A percentile compares a stretch with the other conserved stretches of the same genome.
phyloP scores from a whole-genome alignment of 2,113 vertebrate species.

The Gasterosteus aculeatus region DNA sequence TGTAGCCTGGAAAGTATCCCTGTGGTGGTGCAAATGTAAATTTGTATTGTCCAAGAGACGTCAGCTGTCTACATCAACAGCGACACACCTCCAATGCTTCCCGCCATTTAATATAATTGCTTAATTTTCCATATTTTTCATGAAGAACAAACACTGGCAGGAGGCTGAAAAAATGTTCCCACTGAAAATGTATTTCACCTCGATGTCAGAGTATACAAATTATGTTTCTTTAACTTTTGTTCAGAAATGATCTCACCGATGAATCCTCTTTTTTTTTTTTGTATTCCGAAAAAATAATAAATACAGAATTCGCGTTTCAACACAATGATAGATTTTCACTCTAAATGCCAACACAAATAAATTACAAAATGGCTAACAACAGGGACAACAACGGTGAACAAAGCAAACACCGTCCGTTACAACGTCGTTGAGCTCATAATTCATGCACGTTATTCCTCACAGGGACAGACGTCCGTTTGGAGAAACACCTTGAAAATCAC shows the following conservation, averaged over 20 bases:
- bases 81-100: neutral
- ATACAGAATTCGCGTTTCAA: neutral
- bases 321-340: neutral
- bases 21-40: neutral
- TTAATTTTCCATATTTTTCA: neutral
- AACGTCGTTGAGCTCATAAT: no score
- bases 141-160: no score
- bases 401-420: no score
- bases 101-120: neutral
- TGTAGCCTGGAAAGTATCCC: constrained; percentile 16
- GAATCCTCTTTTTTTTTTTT: neutral
- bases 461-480: neutral
- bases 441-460: no score
- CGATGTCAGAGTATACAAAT: no score
- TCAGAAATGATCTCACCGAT: neutral
- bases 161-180: neutral
- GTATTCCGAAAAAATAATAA: neutral
- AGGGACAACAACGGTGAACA: no score
- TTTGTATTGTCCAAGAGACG: neutral
- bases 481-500: constrained; percentile 17
- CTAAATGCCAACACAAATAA: no score
- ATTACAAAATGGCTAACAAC: no score
- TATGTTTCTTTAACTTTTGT: no score
- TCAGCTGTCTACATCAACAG: neutral
- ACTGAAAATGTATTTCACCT: no score